phyloP scores from a whole-genome alignment of 2,888 invertebrate species.

The Penaeus monodon region DNA sequence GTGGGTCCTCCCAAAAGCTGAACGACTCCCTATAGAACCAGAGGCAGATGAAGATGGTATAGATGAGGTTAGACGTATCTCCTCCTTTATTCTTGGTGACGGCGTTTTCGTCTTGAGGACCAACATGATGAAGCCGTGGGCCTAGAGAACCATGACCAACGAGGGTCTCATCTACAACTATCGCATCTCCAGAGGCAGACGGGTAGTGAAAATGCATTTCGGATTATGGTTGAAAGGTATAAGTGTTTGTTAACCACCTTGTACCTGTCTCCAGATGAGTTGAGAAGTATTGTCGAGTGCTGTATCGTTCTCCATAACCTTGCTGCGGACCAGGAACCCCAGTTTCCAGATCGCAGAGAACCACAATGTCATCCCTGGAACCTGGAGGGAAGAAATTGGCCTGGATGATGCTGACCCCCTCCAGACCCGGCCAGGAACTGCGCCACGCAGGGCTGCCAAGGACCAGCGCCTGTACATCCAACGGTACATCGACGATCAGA shows the following conservation, averaged over 20 bases:
- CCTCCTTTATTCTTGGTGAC: not conserved
- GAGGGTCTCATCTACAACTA: constrained; percentile 7
- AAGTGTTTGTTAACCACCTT: not conserved
- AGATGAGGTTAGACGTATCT: too few relatives aligned
- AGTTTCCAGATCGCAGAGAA: not conserved
- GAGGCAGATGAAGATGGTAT: too few relatives aligned
- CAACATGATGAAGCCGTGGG: constrained; percentile 1
- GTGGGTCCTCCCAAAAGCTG: too few relatives aligned
- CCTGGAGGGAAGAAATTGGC: not conserved
- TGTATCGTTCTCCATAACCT: constrained; percentile 3
- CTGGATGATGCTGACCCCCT: not conserved
- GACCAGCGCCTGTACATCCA: too few relatives aligned
- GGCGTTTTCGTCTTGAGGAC: not conserved
- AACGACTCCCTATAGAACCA: too few relatives aligned
- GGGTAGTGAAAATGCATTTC: constrained; percentile 1
- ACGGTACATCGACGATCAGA: too few relatives aligned
- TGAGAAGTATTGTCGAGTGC: not conserved
- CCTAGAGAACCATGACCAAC: not conserved
- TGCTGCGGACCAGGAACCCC: not conserved
- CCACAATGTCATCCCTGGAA: not conserved
- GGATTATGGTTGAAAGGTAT: not conserved
- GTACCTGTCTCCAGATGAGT: not conserved
- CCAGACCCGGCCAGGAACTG: not conserved
- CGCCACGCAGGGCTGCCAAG: not conserved
- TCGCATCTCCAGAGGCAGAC: not conserved